phyloP scores from a whole-genome alignment of 2,888 invertebrate species.

The Caenorhabditis sp. region DNA sequence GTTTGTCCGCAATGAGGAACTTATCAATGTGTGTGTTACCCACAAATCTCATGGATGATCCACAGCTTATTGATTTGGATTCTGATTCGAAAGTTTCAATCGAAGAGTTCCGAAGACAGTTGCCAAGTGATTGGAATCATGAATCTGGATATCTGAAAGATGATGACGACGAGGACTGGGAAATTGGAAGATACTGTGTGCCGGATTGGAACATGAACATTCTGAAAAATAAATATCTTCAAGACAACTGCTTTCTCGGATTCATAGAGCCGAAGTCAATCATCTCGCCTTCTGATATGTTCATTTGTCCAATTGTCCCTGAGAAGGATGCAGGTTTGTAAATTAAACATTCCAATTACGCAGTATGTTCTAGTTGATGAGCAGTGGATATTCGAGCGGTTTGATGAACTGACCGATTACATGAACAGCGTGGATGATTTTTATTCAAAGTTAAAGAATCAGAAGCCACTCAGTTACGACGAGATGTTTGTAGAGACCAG shows the following conservation, averaged over 20 bases:
- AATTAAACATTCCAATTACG: background rate
- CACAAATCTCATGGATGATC: constrained; percentile 2
- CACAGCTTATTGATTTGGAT: background rate
- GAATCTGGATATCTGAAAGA: background rate
- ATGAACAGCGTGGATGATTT: constrained; percentile 12
- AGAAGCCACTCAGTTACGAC: constrained; percentile 15
- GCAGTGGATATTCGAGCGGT: constrained; percentile 20
- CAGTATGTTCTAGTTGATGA: constrained; percentile 5
- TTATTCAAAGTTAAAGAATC: constrained; percentile 15
- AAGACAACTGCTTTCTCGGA: background rate
- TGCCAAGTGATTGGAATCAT: constrained; percentile 22
- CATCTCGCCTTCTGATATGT: background rate
- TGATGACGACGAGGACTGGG: constrained; percentile 8
- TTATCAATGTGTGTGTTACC: constrained; percentile 8
- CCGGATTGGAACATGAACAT: background rate
- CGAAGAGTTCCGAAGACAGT: constrained; percentile 9
- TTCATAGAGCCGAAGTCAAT: background rate
- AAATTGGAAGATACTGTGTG: background rate
- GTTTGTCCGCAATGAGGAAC: background rate
- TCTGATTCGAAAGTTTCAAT: background rate
- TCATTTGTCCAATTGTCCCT: constrained; percentile 4
- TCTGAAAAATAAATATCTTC: background rate
- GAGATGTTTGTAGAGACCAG: constrained; percentile 18
- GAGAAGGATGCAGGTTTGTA: background rate
- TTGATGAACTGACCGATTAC: background rate